A percentile compares a stretch with the other conserved stretches of the same genome.
Evolutionary conservation across 1,140 invertebrate genomes (phyloP).

Genomic region (Drosophila lacteicornis): DNA sequence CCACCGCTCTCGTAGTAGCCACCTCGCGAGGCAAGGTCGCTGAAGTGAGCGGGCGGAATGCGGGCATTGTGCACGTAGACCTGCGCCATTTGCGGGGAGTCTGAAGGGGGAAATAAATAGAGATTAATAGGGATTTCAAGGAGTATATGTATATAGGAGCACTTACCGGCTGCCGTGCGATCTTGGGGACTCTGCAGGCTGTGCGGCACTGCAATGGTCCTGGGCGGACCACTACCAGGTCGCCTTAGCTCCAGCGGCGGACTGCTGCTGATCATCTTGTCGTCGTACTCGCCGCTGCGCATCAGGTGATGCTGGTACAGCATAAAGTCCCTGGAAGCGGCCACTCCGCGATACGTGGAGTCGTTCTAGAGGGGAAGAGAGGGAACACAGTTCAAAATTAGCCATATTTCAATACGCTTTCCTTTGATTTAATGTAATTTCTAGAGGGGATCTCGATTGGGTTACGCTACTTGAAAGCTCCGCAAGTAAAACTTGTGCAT

Average conservation of each 20-base stretch:
- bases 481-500: slow-evolving; percentile 82
- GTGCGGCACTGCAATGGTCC: slow-evolving; percentile 85
- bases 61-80: slow-evolving; percentile 87
- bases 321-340: slow-evolving; percentile 85
- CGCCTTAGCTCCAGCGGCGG: slow-evolving; percentile 90
- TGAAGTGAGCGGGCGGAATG: slow-evolving; percentile 85
- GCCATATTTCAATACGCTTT: neutral
- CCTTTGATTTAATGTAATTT: neutral
- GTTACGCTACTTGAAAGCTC: slow-evolving; percentile 77
- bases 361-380: slow-evolving; percentile 87
- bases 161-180: slow-evolving; percentile 90
- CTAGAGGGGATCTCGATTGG: slow-evolving; percentile 51
- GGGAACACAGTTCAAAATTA: neutral
- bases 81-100: slow-evolving; percentile 90
- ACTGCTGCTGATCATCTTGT: slow-evolving; percentile 87
- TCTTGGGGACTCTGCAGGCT: slow-evolving; percentile 90
- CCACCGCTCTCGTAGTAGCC: slow-evolving; percentile 61
- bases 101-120: slow-evolving; percentile 54
- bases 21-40: slow-evolving; percentile 75
- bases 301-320: slow-evolving; percentile 90
- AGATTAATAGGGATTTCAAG: neutral
- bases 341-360: slow-evolving; percentile 83
- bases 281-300: slow-evolving; percentile 84
- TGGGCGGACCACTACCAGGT: slow-evolving; percentile 84
- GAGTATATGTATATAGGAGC: neutral